Evolutionary conservation across 2,888 invertebrate species (phyloP), one percentile per base, ranked within the genome.

Genomic region (Mythimna loreyi): DNA sequence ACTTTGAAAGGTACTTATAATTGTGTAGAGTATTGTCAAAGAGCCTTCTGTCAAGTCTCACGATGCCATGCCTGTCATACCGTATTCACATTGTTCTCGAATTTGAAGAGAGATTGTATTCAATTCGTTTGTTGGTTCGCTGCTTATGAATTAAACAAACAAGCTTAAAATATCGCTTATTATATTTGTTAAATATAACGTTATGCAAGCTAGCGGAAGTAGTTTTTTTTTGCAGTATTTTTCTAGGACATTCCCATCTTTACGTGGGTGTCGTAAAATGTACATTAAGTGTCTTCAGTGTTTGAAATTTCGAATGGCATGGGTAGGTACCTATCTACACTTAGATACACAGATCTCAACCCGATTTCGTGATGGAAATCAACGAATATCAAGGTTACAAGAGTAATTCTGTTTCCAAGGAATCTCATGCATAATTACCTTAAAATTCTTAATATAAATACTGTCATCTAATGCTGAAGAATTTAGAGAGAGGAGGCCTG

Each of bases 131-230:
- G 43, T 25, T 36, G 73, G 73, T 57, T 52, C 45, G 53, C 45
- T 66, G 25, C 57, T 50, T 71, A 73, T 73, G 25, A 58, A 73
- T 73, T 74, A 66, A 72, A 58, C 67, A 72, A 72, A 72, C 74
- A 58, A 58, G 57, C n/a, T 67, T 58, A 74, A 53, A 25, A 66
- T 65, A 73, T 50, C 43, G 11, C 73, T 43, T 72, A 72, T 72
- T 71, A 63, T 56, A 43, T 56, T 16, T 56, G 40, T 49, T 11
- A 23, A 72, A 72, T 49, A 23, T 50, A 45, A 64, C n/a, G 73
- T 71, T 65, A 64, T 50, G 73, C 11, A 71, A 71, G 28, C 19
- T 45, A 7, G 19, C 33, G 49, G 43, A 73, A 23, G 55, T 28
- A 40, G 16, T 11, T 33, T 52, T 50, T 50, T 56, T 53, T 47